phyloP scores from a whole-genome alignment of 2,888 invertebrate species.

The Plagodis dolabraria region DNA sequence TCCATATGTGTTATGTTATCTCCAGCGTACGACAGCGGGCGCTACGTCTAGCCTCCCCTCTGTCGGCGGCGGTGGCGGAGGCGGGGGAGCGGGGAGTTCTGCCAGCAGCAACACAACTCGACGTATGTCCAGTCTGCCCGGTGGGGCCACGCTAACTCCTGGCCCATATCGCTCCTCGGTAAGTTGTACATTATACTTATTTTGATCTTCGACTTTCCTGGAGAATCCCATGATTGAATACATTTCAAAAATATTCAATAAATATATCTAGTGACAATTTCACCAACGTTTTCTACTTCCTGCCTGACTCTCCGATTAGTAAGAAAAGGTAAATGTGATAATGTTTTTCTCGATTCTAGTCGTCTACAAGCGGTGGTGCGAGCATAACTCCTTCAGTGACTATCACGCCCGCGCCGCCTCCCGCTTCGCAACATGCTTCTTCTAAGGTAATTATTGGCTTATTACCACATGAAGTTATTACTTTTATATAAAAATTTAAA shows the following conservation, averaged over 20 bases:
- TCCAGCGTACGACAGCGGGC: constrained; percentile 24
- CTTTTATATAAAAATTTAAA: too few species aligned
- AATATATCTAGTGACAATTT: too few species aligned
- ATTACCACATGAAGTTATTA: background rate
- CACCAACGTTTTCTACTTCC: too few species aligned
- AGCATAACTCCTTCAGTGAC: constrained; percentile 89
- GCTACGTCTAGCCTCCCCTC: constrained; percentile 10
- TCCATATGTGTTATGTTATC: background rate
- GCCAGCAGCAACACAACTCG: constrained; percentile 45
- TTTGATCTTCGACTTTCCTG: too few species aligned
- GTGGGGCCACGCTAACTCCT: constrained; percentile 86
- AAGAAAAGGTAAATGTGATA: too few species aligned
- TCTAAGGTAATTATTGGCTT: constrained; percentile 55
- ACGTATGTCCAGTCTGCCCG: constrained; percentile 81
- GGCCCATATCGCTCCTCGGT: constrained; percentile 79
- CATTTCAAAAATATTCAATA: too few species aligned
- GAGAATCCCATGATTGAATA: too few species aligned
- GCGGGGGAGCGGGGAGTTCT: constrained; percentile 12
- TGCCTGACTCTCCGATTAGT: too few species aligned
- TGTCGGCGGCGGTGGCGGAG: background rate
- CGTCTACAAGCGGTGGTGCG: constrained; percentile 70
- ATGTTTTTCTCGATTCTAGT: constrained; percentile 56
- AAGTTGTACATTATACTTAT: constrained; percentile 6
- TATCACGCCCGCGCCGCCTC: constrained; percentile 90
- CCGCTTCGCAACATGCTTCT: constrained; percentile 73